phyloP scores from a whole-genome alignment of 2,113 vertebrate species.

The Empidonax alnorum region DNA sequence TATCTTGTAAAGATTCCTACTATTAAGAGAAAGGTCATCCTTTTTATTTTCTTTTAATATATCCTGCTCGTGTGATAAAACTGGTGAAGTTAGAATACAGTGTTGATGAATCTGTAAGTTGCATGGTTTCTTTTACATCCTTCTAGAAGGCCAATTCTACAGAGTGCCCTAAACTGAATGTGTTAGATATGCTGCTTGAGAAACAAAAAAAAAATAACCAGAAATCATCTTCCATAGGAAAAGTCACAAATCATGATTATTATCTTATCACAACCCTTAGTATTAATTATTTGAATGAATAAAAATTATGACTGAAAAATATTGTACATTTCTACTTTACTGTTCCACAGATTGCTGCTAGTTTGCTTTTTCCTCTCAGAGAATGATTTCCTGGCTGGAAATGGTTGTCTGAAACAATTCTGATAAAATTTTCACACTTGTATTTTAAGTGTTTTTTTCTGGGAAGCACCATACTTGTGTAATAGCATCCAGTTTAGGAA shows the following conservation, averaged over 20 bases:
- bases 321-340: background rate
- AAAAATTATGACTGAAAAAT: background rate
- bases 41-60: background rate
- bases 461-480: background rate
- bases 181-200: background rate
- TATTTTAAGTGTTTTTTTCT: background rate
- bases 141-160: background rate
- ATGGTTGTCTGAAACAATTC: background rate
- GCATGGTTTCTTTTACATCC: background rate
- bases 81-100: background rate
- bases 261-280: accelerated
- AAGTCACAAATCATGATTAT: background rate
- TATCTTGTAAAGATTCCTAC: background rate
- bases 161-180: background rate
- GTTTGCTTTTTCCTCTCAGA: background rate
- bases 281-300: background rate
- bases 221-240: background rate
- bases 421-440: background rate
- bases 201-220: background rate
- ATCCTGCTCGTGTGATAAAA: background rate
- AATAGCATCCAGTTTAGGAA: background rate
- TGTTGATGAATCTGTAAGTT: background rate
- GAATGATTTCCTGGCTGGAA: background rate
- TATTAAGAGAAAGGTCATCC: background rate
- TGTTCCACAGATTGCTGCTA: background rate